Evolutionary conservation across 2,113 vertebrate genomes (phyloP), one percentile per base, ranked within the genome.

Genomic region (Trogon surrucura): DNA sequence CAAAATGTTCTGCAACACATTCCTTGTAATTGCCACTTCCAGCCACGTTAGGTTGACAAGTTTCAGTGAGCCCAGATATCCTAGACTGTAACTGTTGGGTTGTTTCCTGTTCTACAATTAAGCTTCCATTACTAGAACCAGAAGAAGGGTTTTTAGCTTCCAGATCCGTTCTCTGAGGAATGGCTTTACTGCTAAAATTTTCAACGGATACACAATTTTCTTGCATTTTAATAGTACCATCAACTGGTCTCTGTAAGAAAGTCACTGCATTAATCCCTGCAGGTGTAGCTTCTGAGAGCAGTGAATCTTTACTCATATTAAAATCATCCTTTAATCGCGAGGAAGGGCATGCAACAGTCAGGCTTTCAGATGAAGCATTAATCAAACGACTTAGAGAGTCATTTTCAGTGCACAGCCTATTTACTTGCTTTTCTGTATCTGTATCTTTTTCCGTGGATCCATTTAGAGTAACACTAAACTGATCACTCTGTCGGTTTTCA

Each of bases 381-480:
- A 92, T 60, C 41, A 91, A 87, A 96, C 86, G 92, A 92, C 93
- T 96, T 96, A 93, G 2, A 87, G 97, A 95, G 91, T 92, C 95
- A 77, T 90, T 95, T 50, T 97, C 96, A 93, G 88, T 36, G 96
- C 95, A 92, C 53, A 95, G 95, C 82, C 66, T 96, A 78, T 80
- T 95, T 34, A 80, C 88, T 95, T 97, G 97, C 91, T 98, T 98
- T 95, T 98, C 97, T 84, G 97, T 97, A 87, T 97, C 96, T 72
- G 5, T 92, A 82, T 96, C 97, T 95, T 98, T 98, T 91, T 97
- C 98, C 50, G 8, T 86, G 50, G 98, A 97, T 80, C 98, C 98
- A 95, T 98, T 98, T 96, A 98, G 91, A 95, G 91, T 96, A 94
- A 98, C 92, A 65, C 92, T 96, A 88, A 97, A 94, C 74, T 97